Evolutionary conservation across 2,797 vertebrate species (phyloP).

Genomic region (Fistularia commersonii): DNA sequence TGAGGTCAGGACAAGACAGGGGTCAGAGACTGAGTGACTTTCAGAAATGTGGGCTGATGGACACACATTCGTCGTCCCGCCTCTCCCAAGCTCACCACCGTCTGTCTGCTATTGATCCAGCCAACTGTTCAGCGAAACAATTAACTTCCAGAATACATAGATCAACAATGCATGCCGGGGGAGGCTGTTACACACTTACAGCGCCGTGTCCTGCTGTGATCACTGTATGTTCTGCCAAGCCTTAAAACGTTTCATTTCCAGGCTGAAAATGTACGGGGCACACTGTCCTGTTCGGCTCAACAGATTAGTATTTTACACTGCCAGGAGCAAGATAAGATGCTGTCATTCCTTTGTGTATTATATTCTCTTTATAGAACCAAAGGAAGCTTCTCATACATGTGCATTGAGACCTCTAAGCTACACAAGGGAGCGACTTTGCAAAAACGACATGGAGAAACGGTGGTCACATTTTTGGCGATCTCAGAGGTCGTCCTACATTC

Average conservation of each 20-base stretch:
- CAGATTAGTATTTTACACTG: constrained; percentile 5
- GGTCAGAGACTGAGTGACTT: constrained; percentile 17
- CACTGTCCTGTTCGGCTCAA: neutral
- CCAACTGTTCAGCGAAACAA: constrained; percentile 30
- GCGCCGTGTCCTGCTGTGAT: constrained; percentile 5
- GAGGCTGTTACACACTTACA: constrained; percentile 21
- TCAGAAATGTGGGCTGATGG: constrained; percentile 19
- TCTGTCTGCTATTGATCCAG: constrained; percentile 61
- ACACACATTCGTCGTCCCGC: constrained; percentile 9
- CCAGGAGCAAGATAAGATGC: constrained; percentile 2
- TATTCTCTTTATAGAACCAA: constrained; percentile 18
- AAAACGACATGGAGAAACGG: too few species aligned
- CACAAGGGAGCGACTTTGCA: constrained; percentile 8
- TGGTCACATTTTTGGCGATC: too few species aligned
- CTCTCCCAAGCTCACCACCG: constrained; percentile 13
- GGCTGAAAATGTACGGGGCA: neutral
- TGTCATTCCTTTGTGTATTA: constrained; percentile 4
- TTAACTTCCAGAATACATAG: constrained; percentile 42
- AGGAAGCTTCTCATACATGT: constrained; percentile 9
- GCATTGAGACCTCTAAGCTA: constrained; percentile 10
- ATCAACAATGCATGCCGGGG: constrained; percentile 30
- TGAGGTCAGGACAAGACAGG: constrained; percentile 1
- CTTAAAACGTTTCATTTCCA: neutral
- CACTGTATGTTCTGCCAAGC: neutral
- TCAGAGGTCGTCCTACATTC: too few species aligned